Conservation (phyloP, 2,888 invertebrate genomes). For the Polydrusus pterygomalis region DNA sequence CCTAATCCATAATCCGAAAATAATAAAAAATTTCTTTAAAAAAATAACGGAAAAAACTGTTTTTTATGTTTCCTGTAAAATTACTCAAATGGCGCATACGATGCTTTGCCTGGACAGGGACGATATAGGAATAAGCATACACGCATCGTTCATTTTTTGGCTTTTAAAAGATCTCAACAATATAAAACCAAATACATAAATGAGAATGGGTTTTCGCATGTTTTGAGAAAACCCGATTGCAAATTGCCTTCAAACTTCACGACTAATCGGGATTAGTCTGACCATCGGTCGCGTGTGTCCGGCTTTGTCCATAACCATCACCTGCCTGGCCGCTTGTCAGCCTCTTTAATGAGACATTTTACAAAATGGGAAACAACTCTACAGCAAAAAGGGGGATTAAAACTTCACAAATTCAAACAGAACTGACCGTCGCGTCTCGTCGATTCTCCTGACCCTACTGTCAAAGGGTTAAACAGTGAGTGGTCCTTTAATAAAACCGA, state of each 20-base stretch:
- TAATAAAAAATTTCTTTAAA: too few species aligned
- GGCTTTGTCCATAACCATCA: slow-evolving; percentile 35
- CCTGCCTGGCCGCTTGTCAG: slow-evolving; percentile 48
- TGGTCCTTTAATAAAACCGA: neutral
- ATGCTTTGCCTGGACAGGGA: too few species aligned
- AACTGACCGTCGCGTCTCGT: slow-evolving; percentile 33
- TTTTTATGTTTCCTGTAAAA: too few species aligned
- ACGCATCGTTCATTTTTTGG: neutral
- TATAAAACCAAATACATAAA: neutral
- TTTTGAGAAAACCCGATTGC: neutral
- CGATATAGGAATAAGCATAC: too few species aligned
- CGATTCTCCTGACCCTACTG: neutral
- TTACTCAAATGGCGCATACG: too few species aligned
- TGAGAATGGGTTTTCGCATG: neutral
- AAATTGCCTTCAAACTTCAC: slow-evolving; percentile 21
- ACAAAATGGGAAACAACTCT: slow-evolving; percentile 31
- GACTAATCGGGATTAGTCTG: slow-evolving; percentile 45
- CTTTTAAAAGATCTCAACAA: neutral
- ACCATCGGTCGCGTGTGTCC: slow-evolving; percentile 43
- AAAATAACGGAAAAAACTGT: too few species aligned
- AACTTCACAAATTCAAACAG: slow-evolving; percentile 32
- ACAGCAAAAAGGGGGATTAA: slow-evolving; percentile 38
- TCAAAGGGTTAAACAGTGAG: slow-evolving; percentile 32
- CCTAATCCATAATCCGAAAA: too few species aligned
- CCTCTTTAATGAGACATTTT: slow-evolving; percentile 40